A percentile compares a stretch with the other conserved stretches of the same genome.
Evolutionary conservation across 2,888 invertebrate genomes (phyloP).

Genomic region (Trypoxylon attenuatum): DNA sequence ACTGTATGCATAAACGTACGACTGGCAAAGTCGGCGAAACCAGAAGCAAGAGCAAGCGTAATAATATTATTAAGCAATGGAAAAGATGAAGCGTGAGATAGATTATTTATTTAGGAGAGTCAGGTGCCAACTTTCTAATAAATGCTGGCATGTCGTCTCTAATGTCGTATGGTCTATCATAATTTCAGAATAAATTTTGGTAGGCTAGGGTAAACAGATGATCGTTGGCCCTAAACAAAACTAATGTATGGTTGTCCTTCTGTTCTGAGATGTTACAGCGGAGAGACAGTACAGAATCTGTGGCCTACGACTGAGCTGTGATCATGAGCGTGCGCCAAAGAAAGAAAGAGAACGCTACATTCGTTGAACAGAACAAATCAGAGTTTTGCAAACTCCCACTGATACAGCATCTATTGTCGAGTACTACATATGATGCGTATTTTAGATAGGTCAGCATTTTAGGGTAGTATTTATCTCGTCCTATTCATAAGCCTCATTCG

Average conservation of each 20-base stretch:
- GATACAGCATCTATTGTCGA: constrained; percentile 68
- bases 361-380: constrained; percentile 72
- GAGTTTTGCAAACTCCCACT: constrained; percentile 71
- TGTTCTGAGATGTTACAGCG: constrained; percentile 77
- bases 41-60: constrained; percentile 50
- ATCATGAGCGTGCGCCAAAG: constrained; percentile 74
- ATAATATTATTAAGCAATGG: constrained; percentile 50
- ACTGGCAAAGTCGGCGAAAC: constrained; percentile 54
- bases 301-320: constrained; percentile 75
- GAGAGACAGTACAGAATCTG: constrained; percentile 75
- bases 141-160: constrained; percentile 52
- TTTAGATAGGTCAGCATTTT: constrained; percentile 74
- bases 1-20: constrained; percentile 52
- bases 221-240: constrained; percentile 70
- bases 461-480: constrained; percentile 66
- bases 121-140: constrained; percentile 56
- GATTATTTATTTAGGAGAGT: constrained; percentile 53
- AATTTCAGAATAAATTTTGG: constrained; percentile 57
- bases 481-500: constrained; percentile 64
- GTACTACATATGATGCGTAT: constrained; percentile 66
- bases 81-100: constrained; percentile 47
- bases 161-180: constrained; percentile 52
- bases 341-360: constrained; percentile 73
- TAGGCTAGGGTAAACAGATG: constrained; percentile 66
- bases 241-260: constrained; percentile 76